Base-by-base conservation (phyloP, 1,140 invertebrate species). In the Aphidius ervi region DNA sequence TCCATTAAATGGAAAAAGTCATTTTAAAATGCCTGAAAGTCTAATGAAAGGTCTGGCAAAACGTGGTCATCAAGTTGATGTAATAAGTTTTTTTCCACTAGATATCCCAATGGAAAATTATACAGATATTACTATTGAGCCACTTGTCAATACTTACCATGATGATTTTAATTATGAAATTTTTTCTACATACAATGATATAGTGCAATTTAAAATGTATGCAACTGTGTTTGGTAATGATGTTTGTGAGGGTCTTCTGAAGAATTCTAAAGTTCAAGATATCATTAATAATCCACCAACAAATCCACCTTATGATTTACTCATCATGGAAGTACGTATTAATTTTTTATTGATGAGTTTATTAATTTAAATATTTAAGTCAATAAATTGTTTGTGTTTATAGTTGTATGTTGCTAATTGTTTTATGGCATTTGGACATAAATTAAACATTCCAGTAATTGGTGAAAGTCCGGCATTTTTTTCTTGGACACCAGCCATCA, bases 401-500 rank as follows among this genome's bases (percentile, higher is more conserved):
- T 50, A 70, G 69, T 65, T 63, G 8, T 66, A 68, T 55, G 65
- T 62, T 20, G 62, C 69, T 16, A 66, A 64, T 47, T 70, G 66
- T 55, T 67, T 59, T 41, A 56, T 67, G 20, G 66, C 61, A 7
- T 46, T 67, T 6, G 66, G 66, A 9, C 41, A 58, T 43, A 43
- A 46, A 9, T 42, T 65, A 20, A 67, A 67, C 16, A 54, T 62
- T 1, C 69, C 69, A 20, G 61, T 63, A 10, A 58, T 70, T 37
- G 56, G 61, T 20, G 59, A 56, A 5, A 66, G 62, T n/a, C 62
- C 64, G 1, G 64, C 64, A 5, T 37, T 59, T 3, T 47, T 63
- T 59, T 85, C 85, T 0, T 87, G 85, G 85, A 73, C 83, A 3
- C 82, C 85, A 54, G 82, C 83, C 5, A 78, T 84, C 59, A 75